Percentiles rank a stretch among this genome's conserved stretches.
Conservation (phyloP, 2,113 vertebrate genomes). For the Bagarius yarrelli region DNA sequence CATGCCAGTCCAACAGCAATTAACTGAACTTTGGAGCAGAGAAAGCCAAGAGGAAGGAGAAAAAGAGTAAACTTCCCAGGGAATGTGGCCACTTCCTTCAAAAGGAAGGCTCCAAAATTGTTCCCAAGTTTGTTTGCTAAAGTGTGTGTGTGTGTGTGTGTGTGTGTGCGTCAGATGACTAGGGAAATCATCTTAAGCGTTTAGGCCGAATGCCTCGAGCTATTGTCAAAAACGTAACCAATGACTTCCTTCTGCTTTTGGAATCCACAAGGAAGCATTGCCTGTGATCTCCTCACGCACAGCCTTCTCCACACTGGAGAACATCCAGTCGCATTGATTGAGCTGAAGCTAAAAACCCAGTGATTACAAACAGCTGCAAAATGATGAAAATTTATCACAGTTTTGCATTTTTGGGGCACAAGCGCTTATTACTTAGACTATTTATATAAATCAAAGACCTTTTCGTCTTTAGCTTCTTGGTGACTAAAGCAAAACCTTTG, state of each 20-base stretch:
- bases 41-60: constrained; percentile 63
- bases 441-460: constrained; percentile 4
- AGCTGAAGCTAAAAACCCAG: neutral
- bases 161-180: neutral
- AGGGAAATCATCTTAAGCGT: neutral
- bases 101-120: constrained; percentile 50
- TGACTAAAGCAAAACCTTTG: neutral
- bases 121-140: constrained; percentile 1
- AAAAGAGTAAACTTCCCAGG: constrained; percentile 69
- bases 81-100: constrained; percentile 60
- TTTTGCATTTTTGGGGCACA: neutral
- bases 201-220: neutral
- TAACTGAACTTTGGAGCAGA: constrained; percentile 61
- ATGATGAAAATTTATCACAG: constrained; percentile 24
- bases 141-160: constrained; percentile 8
- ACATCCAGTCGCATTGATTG: neutral
- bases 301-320: neutral
- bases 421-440: neutral
- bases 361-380: constrained; percentile 40
- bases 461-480: neutral
- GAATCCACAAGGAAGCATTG: neutral
- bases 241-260: constrained; percentile 13
- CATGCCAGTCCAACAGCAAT: constrained; percentile 63
- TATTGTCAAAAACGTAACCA: neutral
- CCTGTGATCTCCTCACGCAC: constrained; percentile 21